A percentile compares a stretch with the other conserved stretches of the same genome.
Evolutionary conservation across 2,113 vertebrate species (phyloP).

Genomic region (Taurulus bubalis): DNA sequence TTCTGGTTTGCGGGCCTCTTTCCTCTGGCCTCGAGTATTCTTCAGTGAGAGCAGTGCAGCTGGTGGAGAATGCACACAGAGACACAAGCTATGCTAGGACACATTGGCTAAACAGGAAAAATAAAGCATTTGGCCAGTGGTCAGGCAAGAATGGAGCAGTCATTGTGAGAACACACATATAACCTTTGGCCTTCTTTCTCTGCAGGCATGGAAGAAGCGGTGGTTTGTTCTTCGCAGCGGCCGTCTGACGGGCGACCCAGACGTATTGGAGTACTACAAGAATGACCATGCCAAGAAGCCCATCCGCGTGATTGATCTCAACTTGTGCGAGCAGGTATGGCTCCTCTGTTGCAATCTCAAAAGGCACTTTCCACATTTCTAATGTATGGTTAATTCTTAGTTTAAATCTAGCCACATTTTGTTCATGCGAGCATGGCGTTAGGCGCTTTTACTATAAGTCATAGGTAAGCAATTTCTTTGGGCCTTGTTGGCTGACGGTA

Average conservation of each 20-base stretch:
- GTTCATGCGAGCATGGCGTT: background rate
- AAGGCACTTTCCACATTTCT: background rate
- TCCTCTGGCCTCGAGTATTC: slow-evolving; percentile 46
- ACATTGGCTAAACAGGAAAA: slow-evolving; percentile 49
- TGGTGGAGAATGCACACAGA: slow-evolving; percentile 49
- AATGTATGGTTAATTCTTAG: background rate
- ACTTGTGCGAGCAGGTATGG: slow-evolving; percentile 93
- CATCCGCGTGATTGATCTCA: slow-evolving; percentile 98
- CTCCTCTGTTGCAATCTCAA: background rate
- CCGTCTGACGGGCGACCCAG: slow-evolving; percentile 95
- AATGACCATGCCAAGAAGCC: slow-evolving; percentile 99
- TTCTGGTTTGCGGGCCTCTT: slow-evolving; percentile 68
- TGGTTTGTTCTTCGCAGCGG: slow-evolving; percentile 99
- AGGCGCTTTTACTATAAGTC: background rate
- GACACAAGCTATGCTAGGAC: slow-evolving; percentile 45
- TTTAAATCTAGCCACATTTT: background rate
- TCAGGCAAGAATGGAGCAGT: slow-evolving; percentile 51
- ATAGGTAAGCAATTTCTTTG: background rate
- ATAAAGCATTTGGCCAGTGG: slow-evolving; percentile 62
- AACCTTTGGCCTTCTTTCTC: slow-evolving; percentile 63
- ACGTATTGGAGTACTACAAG: slow-evolving; percentile 99
- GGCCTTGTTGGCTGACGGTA: background rate
- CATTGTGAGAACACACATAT: slow-evolving; percentile 64
- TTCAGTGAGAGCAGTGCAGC: slow-evolving; percentile 48
- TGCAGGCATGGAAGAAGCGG: slow-evolving; percentile 98